phyloP scores from a whole-genome alignment of 2,797 vertebrate species.

The Emydoidea blandingii region DNA sequence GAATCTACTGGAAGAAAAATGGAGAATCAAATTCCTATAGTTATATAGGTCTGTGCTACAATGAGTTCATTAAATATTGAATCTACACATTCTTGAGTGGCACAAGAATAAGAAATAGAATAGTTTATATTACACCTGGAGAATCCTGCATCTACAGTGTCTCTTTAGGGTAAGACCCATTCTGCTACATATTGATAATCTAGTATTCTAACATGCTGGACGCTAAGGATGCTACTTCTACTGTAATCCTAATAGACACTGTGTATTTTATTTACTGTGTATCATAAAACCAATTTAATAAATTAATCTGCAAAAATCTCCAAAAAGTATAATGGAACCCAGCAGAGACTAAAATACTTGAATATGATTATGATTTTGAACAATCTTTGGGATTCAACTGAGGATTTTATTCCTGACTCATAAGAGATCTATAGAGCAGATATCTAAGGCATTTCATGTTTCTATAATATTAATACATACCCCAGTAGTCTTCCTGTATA shows the following conservation, averaged over 20 bases:
- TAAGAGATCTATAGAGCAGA: conserved; percentile 6
- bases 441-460: background rate
- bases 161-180: background rate
- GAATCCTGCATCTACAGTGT: background rate
- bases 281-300: background rate
- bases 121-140: background rate
- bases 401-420: conserved; percentile 21
- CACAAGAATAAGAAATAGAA: background rate
- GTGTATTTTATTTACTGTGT: too few relatives aligned
- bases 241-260: background rate
- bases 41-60: background rate
- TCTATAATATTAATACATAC: conserved; percentile 37
- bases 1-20: background rate
- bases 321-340: background rate
- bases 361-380: background rate
- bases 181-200: rapidly evolving
- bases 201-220: background rate
- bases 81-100: background rate
- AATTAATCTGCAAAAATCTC: conserved; percentile 4
- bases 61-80: background rate
- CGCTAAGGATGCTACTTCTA: background rate
- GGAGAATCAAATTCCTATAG: background rate
- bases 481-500: background rate
- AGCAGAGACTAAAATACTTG: conserved; percentile 26
- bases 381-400: background rate